Evolutionary conservation across 2,113 vertebrate species (phyloP), one percentile per base, ranked within the genome.

Genomic region (Trachemys scripta): DNA sequence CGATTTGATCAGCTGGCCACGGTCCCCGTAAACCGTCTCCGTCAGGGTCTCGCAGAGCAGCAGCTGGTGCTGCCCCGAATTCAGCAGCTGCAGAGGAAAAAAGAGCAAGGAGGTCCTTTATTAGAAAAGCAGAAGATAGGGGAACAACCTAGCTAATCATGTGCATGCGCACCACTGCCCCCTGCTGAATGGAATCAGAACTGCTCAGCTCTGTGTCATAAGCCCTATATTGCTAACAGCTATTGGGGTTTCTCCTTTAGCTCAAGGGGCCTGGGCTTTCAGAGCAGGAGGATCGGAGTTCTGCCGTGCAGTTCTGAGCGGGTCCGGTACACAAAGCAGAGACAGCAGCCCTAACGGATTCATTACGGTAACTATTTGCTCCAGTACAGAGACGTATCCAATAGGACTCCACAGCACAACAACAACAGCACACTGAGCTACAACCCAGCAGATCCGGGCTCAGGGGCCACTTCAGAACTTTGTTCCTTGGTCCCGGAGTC

Each of bases 1-100:
- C 27, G 99, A 99, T 96, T 99, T 99, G 96, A 99, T 98, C 89
- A 99, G 98, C 97, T 99, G 99, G 51, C 99, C 99, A 0, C 99
- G 98, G 76, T 99, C 99, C 0, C 99, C 99, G 0, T 99, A 99
- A 80, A 99, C 99, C 0, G 98, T 99, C 98, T 99, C 99, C 0
- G 98, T 99, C 93, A 99, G 97, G 0, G 99, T 99, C 98, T 99
- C 99, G 1, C 98, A 99, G 35, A 99, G 98, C 59, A 99, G 98
- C 80, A 99, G 98, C 96, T 99, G 99, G 88, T 98, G 98, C 98
- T 99, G 99, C 91, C 99, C 99, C 0, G 99, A 98, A 94, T 98
- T 99, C 98, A 99, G 96, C 90, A 98, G 97, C 99, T 99, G 97
- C 5, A 13, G n/a, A 90, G 82, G 78, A 84, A 76, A 54, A 54